Base-by-base conservation (phyloP, 2,113 vertebrate species). In the Gobius niger region DNA sequence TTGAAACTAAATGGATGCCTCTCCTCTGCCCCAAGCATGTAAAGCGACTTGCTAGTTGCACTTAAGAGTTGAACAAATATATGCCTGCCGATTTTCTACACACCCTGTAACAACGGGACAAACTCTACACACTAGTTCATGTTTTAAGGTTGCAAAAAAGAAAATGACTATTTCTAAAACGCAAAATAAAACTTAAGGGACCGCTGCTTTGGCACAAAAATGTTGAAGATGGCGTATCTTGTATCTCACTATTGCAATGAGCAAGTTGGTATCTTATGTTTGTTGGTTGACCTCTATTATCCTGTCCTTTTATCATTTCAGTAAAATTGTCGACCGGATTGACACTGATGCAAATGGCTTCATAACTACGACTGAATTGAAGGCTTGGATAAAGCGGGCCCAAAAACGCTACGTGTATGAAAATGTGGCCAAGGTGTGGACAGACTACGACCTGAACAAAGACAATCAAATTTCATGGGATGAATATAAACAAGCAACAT, bases 331-430 rank as follows among this genome's bases (percentile, higher is more conserved):
- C 19, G 93, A 95, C 44, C 92, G 95, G 72, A 99, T 99, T 63
- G 98, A 99, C 83, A 77, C 83, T 18, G 75, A 99, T 63, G 85
- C 86, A 8, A 93, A 99, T 5, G 94, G 95, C 70, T 92, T 91
- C 75, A 92, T 99, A 78, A 96, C 93, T 61, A 93, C 93, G 0
- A 94, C 92, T 12, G 98, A 99, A 68, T 90, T 99, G 65, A 97
- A 96, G 85, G 89, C 82, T 8, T 99, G 98, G 98, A 99, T 99
- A 77, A 98, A 98, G 79, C 91, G 96, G 1, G 96, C 98, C 0
- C 98, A 99, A 93, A 99, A 98, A 78, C 96, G 98, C 44, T 98
- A 99, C 24, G 95, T 98, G 52, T 98, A 96, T 51, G 97, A 99
- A 82, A 98, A 97, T 0, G 95, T 99, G 8, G 97, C 95, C 3